phyloP scores from a whole-genome alignment of 2,888 invertebrate species.

The Drosophila quinaria region DNA sequence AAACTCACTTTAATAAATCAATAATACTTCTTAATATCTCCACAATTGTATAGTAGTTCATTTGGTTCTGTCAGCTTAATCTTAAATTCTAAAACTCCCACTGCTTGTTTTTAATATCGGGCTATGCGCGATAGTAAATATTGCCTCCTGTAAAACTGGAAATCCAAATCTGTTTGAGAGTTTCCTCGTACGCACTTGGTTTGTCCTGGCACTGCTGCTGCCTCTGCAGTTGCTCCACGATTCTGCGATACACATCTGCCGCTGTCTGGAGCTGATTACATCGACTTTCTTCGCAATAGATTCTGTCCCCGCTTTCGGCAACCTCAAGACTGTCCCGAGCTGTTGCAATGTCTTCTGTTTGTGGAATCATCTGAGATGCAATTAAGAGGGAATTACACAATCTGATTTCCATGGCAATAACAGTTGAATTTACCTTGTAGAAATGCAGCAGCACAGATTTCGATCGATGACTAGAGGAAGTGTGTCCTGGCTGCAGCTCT shows the following conservation, averaged over 20 bases:
- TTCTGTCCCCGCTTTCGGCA: background rate
- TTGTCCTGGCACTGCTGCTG: background rate
- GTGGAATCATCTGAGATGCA: constrained; percentile 58
- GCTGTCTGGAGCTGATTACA: constrained; percentile 59
- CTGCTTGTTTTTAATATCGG: background rate
- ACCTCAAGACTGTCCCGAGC: constrained; percentile 6
- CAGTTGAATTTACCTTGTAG: background rate
- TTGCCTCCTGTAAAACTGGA: constrained; percentile 62
- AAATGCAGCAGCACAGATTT: constrained; percentile 48
- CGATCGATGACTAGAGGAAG: constrained; percentile 56
- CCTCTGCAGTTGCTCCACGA: constrained; percentile 40
- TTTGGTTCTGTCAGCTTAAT: constrained; percentile 14
- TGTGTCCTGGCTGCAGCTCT: constrained; percentile 59
- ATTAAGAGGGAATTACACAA: background rate
- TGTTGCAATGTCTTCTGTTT: constrained; percentile 33
- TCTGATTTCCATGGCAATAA: background rate
- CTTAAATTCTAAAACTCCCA: background rate
- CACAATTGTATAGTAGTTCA: background rate
- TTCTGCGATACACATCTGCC: constrained; percentile 47
- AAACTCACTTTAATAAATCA: background rate
- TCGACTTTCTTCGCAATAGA: constrained; percentile 51
- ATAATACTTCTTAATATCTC: background rate
- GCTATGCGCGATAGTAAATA: constrained; percentile 56
- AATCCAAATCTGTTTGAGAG: constrained; percentile 60
- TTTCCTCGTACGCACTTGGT: constrained; percentile 4